Conservation (phyloP, 2,113 vertebrate genomes). For the Natator depressus region DNA sequence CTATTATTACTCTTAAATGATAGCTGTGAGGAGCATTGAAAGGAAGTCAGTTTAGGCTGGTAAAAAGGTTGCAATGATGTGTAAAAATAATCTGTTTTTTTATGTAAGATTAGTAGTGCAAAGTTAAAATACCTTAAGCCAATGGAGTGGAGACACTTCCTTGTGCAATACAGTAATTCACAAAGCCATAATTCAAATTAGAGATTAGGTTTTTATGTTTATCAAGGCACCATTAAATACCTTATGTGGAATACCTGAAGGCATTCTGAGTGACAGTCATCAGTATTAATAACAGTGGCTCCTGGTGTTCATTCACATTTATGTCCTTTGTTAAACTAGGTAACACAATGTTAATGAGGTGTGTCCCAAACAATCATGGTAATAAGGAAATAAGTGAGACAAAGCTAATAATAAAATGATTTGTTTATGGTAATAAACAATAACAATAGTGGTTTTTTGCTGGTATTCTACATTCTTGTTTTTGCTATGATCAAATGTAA, state of each 20-base stretch:
- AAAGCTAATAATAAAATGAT: neutral
- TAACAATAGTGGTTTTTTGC: neutral
- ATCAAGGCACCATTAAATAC: neutral
- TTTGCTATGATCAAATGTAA: neutral
- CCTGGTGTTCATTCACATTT: slow-evolving; percentile 18
- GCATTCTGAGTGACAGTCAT: slow-evolving; percentile 13
- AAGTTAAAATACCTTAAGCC: slow-evolving; percentile 47
- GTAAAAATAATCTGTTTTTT: slow-evolving; percentile 59
- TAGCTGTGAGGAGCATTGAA: slow-evolving; percentile 49
- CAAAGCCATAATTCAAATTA: slow-evolving; percentile 1
- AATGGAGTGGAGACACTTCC: slow-evolving; percentile 6
- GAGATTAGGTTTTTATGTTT: slow-evolving; percentile 15
- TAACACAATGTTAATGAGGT: neutral
- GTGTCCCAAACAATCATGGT: neutral
- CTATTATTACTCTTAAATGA: slow-evolving; percentile 68
- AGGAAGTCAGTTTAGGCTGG: slow-evolving; percentile 11
- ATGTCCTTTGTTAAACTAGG: neutral
- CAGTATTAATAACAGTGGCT: neutral
- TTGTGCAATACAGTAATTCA: neutral
- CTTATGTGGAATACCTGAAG: slow-evolving; percentile 8
- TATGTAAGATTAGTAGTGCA: slow-evolving; percentile 23
- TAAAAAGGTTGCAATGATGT: slow-evolving; percentile 57
- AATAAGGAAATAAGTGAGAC: neutral
- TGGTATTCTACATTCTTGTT: neutral
- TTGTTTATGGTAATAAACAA: neutral